Conservation (phyloP, 1,140 invertebrate species). For the Apis florea region DNA sequence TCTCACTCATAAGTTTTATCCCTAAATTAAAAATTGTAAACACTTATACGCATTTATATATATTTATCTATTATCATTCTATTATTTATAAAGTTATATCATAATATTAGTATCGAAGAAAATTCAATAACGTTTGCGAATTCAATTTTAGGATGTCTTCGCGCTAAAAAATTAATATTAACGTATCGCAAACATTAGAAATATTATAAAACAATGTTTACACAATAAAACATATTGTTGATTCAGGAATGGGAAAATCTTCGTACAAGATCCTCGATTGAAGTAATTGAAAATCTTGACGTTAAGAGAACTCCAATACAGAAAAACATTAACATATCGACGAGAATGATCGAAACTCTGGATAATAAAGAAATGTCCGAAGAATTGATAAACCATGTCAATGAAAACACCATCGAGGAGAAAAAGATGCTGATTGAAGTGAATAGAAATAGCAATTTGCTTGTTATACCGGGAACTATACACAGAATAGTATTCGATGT, state of each 20-base stretch:
- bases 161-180: too few species aligned
- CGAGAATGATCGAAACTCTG: conserved; percentile 18
- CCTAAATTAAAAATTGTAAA: too few species aligned
- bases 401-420: conserved; percentile 21
- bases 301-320: not conserved
- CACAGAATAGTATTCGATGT: conserved; percentile 68
- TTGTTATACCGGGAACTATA: conserved; percentile 56
- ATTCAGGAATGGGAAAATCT: conserved; percentile 26
- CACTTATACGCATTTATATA: not conserved
- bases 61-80: not conserved
- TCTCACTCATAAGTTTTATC: too few species aligned
- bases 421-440: conserved; percentile 67
- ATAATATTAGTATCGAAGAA: too few species aligned
- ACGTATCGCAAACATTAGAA: too few species aligned
- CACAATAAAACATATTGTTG: not conserved
- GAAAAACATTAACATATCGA: not conserved
- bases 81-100: not conserved
- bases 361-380: conserved; percentile 36
- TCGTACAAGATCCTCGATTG: conserved; percentile 22
- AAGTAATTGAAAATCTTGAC: conserved; percentile 28
- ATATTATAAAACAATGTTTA: not conserved
- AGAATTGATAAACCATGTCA: not conserved
- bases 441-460: conserved; percentile 61
- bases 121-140: too few species aligned
- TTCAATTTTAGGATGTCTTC: too few species aligned